Base-by-base conservation (phyloP, 2,113 vertebrate genomes). In the Tragulus kanchil region DNA sequence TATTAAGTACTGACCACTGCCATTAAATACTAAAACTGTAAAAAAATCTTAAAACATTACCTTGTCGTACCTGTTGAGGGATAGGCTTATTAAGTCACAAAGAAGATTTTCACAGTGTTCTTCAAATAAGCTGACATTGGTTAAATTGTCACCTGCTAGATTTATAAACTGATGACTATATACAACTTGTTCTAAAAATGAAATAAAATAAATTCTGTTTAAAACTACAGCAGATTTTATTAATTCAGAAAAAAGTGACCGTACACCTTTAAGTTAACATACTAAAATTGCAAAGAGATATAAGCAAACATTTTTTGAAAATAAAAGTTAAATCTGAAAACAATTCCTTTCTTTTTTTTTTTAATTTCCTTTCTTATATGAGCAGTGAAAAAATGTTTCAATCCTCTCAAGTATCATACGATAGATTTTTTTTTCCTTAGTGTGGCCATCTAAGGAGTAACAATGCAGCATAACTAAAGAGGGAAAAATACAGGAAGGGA, bases 81-180 rank as follows among this genome's bases (percentile, higher is more conserved):
- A 99, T 96, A 99, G 97, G 84, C 93, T 98, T 98, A 99, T 99
- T 88, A 99, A 99, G 98, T 99, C 99, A 98, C 98, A 99, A 77
- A 99, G 83, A 84, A 99, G 99, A 98, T 98, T 98, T 98, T 97
- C 99, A 98, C 99, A 99, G 94, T 99, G 99, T 88, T 99, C 99
- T 98, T 99, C 99, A 99, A 99, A 99, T 94, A 99, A 98, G 97
- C 99, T 99, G 96, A 98, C 95, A 94, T 98, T 99, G 87, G 99
- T 99, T 97, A 99, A 98, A 97, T 99, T 99, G 98, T 99, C 99
- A 96, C 99, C 99, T 0, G 99, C 99, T 97, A 99, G 98, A 98
- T 99, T 99, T 97, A 99, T 98, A 98, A 99, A 99, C 97, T 99
- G 98, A 98, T 99, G 99, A 92, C 99, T 99, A 95, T 99, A 99